These are phyloP conservation scores for Istiophorus platypterus DNA, from an alignment of 2,113 vertebrate genomes.

Conservation along the genomic window DNA sequence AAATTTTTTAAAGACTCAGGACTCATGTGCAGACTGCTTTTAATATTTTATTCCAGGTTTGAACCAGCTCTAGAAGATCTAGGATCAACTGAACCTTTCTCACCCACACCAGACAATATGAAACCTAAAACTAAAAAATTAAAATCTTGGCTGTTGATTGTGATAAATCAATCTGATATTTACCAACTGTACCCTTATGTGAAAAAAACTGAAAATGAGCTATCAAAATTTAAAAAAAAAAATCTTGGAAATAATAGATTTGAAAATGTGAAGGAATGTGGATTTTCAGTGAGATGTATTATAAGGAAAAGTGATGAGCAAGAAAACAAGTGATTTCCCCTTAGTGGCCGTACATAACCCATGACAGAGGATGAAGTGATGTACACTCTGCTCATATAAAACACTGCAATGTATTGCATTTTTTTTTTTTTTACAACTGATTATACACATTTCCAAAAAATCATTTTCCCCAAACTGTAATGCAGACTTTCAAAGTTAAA, in stretches of 20 bases:
- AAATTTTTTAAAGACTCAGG: background rate
- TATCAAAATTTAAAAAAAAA: constrained; percentile 3
- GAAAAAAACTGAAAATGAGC: constrained; percentile 6
- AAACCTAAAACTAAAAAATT: background rate
- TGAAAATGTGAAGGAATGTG: background rate
- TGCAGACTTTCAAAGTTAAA: no score
- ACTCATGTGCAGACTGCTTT: background rate
- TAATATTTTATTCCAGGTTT: background rate
- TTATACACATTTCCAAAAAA: background rate
- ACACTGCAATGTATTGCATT: background rate
- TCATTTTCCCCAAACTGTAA: no score
- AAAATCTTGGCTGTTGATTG: background rate
- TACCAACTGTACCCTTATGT: background rate
- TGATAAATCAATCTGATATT: constrained; percentile 1
- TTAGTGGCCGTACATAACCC: background rate
- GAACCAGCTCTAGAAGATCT: no score
- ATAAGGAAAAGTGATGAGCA: background rate
- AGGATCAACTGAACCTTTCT: no score
- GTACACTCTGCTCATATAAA: background rate
- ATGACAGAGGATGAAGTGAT: background rate
- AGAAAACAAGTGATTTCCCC: constrained; percentile 4
- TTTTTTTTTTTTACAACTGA: background rate
- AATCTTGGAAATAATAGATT: constrained; percentile 9
- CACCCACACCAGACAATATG: no score
- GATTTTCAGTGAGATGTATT: constrained; percentile 21